phyloP scores from a whole-genome alignment of 2,113 vertebrate species.

The Smithornis capensis region DNA sequence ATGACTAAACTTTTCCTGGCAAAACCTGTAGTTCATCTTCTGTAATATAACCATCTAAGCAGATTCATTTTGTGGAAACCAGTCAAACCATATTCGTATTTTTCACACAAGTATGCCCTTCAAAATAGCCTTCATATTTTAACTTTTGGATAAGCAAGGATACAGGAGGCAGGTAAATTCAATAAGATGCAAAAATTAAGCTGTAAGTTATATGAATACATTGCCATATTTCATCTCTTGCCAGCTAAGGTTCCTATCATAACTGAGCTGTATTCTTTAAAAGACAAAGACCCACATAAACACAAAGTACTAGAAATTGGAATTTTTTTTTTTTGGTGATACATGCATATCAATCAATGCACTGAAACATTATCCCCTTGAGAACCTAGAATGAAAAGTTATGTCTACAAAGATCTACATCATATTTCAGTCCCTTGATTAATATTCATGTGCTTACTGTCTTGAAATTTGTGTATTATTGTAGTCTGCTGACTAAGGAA shows the following conservation, averaged over 20 bases:
- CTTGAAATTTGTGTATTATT: not conserved
- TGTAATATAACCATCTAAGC: not conserved
- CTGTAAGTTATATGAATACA: not conserved
- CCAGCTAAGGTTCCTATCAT: not conserved
- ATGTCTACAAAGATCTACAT: not conserved
- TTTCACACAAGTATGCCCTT: not conserved
- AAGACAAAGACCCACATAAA: not conserved
- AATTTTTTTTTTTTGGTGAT: not conserved
- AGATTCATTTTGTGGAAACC: not conserved
- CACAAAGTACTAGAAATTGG: not conserved
- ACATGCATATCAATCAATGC: not conserved
- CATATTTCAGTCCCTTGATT: not conserved
- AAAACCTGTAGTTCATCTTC: not conserved
- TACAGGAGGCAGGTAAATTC: not conserved
- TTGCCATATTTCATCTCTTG: not conserved
- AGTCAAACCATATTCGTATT: not conserved
- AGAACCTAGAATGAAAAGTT: not conserved
- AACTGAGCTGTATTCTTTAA: not conserved
- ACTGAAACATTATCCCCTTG: not conserved
- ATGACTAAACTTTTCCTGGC: not conserved
- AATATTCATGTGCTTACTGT: not conserved
- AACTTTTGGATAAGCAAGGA: not conserved
- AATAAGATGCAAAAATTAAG: not conserved
- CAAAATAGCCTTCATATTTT: not conserved
- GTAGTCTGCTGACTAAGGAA: not conserved